Evolutionary conservation across 2,797 vertebrate species (phyloP), one percentile per base, ranked within the genome.

Genomic region (Muscicapa striata): DNA sequence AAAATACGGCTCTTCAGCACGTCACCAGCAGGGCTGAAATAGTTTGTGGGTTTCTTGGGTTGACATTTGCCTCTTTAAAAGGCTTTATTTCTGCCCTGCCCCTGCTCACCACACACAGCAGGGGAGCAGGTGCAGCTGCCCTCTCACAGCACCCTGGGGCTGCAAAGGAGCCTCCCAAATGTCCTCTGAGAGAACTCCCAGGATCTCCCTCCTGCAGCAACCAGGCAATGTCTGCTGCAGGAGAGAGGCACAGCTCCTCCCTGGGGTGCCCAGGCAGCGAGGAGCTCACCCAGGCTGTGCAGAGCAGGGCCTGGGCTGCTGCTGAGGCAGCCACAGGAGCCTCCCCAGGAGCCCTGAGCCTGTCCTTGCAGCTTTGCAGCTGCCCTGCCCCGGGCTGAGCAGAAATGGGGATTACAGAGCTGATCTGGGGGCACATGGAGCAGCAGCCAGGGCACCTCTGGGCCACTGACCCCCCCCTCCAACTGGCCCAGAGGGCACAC

Each of bases 341-440:
- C 76, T 61, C 49, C 4, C 9, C 0, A 0, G 43, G 58, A 57
- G 11, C 34, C 46, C 29, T 4, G 36, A 62, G 87, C 61, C 45
- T 6, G 38, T 80, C 82, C 84, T 73, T 67, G 64, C 72, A 69
- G 62, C 70, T 36, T 69, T 63, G 61, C 72, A 67, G 66, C 69
- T n/a, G 51, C 34, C 18, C 61, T 29, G 72, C 84, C 38, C 12
- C 0, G 13, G 34, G 63, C 13, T 0, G 8, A 63, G 36, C 12
- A 2, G 78, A 64, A 79, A 48, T 0, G 1, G 68, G 79, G 95
- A 95, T 93, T 89, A 87, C 17, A 3, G 90, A 64, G 77, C 75
- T 87, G 23, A 94, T 75, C 94, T 84, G 82, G 64, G 84, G 89
- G 73, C 91, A 91, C 24, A 8, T 20, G 93, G 87, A 68, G 91